Evolutionary conservation across 2,113 vertebrate species (phyloP).

Genomic region (Platichthys flesus): DNA sequence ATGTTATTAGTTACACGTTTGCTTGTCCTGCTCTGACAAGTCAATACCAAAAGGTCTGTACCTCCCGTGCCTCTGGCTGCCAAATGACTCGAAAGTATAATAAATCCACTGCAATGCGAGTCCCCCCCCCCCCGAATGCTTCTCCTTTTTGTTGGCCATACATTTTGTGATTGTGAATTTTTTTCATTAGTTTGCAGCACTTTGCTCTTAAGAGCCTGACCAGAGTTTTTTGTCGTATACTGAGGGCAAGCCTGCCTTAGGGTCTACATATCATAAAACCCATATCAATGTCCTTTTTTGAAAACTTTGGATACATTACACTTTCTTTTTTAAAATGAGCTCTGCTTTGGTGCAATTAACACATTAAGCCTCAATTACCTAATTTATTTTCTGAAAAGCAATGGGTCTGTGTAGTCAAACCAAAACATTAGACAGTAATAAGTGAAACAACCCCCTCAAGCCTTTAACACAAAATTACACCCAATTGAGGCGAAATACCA

Average conservation of each 20-base stretch:
- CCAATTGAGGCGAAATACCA: no score
- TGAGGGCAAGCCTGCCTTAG: background rate
- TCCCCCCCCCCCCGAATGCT: background rate
- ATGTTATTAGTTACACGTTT: constrained; percentile 25
- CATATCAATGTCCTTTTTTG: background rate
- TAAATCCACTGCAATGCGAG: constrained; percentile 22
- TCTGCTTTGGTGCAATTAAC: no score
- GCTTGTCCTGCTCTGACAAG: constrained; percentile 17
- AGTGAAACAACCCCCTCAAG: no score
- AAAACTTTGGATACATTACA: no score
- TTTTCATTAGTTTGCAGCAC: constrained; percentile 35
- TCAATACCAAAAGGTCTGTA: constrained; percentile 23
- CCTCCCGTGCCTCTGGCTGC: constrained; percentile 18
- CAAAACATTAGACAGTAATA: no score
- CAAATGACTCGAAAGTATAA: constrained; percentile 26
- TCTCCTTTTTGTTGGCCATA: constrained; percentile 12
- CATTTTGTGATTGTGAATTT: constrained; percentile 34
- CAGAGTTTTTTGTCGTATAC: constrained; percentile 15
- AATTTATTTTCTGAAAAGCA: no score
- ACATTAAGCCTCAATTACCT: no score
- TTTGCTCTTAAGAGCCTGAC: background rate
- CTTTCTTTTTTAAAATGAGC: no score
- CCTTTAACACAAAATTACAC: no score
- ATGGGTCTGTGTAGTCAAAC: no score
- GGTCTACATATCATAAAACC: background rate